These are phyloP conservation scores for Trachelus troglodyta DNA, from an alignment of 2,888 invertebrate genomes.

Conservation along the genomic window DNA sequence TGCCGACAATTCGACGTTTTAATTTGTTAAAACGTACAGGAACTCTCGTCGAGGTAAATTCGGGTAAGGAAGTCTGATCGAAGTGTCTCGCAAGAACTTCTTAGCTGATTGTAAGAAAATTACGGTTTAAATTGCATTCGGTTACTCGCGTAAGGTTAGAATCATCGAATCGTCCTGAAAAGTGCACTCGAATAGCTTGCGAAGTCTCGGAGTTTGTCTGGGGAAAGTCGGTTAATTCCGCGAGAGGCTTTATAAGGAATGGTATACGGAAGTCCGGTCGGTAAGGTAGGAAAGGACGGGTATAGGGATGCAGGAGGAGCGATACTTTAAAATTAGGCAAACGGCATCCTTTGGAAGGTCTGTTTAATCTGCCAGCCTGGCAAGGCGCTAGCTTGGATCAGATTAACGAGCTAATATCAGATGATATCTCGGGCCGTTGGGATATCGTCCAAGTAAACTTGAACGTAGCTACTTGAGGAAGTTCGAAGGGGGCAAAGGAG, in stretches of 20 bases:
- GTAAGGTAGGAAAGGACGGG: background rate
- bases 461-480: conserved; percentile 46
- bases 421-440: conserved; percentile 53
- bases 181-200: background rate
- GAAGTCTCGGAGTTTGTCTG: background rate
- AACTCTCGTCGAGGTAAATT: background rate
- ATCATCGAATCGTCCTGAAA: background rate
- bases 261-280: no score
- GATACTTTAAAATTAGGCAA: background rate
- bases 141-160: background rate
- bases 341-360: background rate
- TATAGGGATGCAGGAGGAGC: background rate
- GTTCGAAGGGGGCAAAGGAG: conserved; percentile 43
- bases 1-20: background rate
- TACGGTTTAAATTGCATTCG: background rate
- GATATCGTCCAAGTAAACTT: conserved; percentile 51
- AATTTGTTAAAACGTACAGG: background rate
- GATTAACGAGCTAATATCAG: conserved; percentile 57
- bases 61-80: background rate
- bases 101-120: background rate
- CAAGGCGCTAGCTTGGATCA: conserved; percentile 48
- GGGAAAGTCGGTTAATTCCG: background rate
- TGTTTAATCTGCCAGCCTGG: conserved; percentile 43
- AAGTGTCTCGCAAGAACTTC: background rate
- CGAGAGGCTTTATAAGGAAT: no score